Percentiles rank a stretch among this genome's conserved stretches.
Evolutionary conservation across 2,888 invertebrate genomes (phyloP).

Genomic region (Pecten maximus): DNA sequence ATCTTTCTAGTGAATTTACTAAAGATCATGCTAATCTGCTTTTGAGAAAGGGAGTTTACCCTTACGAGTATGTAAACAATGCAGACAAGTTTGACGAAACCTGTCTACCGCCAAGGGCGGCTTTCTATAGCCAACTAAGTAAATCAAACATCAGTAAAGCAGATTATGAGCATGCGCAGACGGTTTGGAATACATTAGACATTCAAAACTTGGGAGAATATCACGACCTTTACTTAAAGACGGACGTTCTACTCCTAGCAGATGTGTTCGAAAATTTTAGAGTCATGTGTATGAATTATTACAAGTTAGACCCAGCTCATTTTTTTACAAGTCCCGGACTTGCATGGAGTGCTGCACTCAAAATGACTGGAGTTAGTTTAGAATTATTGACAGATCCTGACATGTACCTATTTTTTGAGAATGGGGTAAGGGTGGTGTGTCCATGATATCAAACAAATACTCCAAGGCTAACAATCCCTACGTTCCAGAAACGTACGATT

Average conservation of each 20-base stretch:
- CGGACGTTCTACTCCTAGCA: too few relatives aligned
- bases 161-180: too few relatives aligned
- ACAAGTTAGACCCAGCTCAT: slow-evolving; percentile 70
- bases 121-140: slow-evolving; percentile 60
- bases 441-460: slow-evolving; percentile 68
- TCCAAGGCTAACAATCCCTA: slow-evolving; percentile 54
- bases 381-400: too few relatives aligned
- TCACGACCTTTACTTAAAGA: too few relatives aligned
- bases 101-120: slow-evolving; percentile 41
- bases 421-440: too few relatives aligned
- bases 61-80: slow-evolving; percentile 74
- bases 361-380: too few relatives aligned
- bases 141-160: too few relatives aligned
- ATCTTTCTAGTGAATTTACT: background rate
- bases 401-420: too few relatives aligned
- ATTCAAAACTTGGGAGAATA: slow-evolving; percentile 45
- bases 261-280: slow-evolving; percentile 79
- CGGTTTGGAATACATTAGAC: too few relatives aligned
- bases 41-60: too few relatives aligned
- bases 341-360: too few relatives aligned
- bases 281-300: too few relatives aligned
- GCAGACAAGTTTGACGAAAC: slow-evolving; percentile 45
- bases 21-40: slow-evolving; percentile 42
- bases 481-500: slow-evolving; percentile 52
- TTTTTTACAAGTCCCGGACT: slow-evolving; percentile 73